Conservation (phyloP, 2,888 invertebrate genomes). For the Caenorhabditis doughertyi region DNA sequence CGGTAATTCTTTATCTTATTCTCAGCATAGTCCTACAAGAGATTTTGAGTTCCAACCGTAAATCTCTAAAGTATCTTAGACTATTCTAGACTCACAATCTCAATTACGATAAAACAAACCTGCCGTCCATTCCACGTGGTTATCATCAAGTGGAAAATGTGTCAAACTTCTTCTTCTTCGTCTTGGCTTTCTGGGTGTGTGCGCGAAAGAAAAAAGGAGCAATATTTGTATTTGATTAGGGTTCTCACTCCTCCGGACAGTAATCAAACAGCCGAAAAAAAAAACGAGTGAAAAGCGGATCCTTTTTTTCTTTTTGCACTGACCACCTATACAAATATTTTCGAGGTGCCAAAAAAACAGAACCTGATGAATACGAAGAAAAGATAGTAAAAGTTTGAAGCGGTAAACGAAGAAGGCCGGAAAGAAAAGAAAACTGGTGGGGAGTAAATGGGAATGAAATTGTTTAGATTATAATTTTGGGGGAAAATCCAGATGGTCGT, state of each 20-base stretch:
- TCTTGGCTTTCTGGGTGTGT: constrained; percentile 8
- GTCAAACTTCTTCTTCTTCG: too few relatives aligned
- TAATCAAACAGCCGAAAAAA: constrained; percentile 39
- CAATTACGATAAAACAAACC: background rate
- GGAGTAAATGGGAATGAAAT: background rate
- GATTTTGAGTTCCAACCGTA: too few relatives aligned
- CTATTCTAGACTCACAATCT: background rate
- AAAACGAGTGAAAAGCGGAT: constrained; percentile 27
- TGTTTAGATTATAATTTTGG: constrained; percentile 21
- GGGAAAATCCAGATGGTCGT: background rate
- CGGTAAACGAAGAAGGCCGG: background rate
- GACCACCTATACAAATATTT: constrained; percentile 54
- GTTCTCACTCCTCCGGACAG: constrained; percentile 40
- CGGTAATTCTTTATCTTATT: too few relatives aligned
- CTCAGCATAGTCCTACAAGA: too few relatives aligned
- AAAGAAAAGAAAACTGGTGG: background rate
- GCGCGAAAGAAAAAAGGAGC: constrained; percentile 10
- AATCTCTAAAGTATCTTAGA: background rate
- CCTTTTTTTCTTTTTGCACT: constrained; percentile 35
- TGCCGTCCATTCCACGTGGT: constrained; percentile 20
- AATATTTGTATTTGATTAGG: constrained; percentile 48
- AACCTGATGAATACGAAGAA: background rate
- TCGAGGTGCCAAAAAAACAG: constrained; percentile 5
- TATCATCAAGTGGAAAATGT: constrained; percentile 23
- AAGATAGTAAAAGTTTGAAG: constrained; percentile 1